Conservation (phyloP, 2,888 invertebrate species). For the Ariolimax columbianus region DNA sequence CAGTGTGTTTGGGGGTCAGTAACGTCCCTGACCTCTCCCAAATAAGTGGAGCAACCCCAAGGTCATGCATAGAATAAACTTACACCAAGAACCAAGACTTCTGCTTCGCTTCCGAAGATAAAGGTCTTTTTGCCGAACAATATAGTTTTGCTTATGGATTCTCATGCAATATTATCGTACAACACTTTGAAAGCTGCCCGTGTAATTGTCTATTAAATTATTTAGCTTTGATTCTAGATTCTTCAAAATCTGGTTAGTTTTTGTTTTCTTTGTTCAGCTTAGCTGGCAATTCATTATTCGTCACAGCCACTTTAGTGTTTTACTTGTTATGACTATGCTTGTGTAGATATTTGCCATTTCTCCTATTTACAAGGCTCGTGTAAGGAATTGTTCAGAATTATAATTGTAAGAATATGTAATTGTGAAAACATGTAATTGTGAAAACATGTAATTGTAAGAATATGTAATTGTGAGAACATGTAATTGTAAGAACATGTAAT, state of each 20-base stretch:
- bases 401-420: no score
- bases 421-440: no score
- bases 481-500: no score
- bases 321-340: neutral
- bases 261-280: neutral
- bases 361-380: neutral
- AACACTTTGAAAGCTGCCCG: neutral
- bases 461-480: no score
- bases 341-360: neutral
- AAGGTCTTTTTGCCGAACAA: neutral
- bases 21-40: constrained; percentile 59
- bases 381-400: no score
- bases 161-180: no score
- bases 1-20: constrained; percentile 67
- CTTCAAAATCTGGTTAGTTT: neutral
- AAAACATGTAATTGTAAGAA: no score
- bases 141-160: neutral
- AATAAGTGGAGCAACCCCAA: constrained; percentile 38
- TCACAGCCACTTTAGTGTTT: neutral
- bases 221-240: neutral
- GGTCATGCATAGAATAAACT: no score
- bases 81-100: neutral
- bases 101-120: neutral
- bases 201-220: neutral
- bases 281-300: neutral